Base-by-base conservation (phyloP, 2,113 vertebrate species). In the Amia ocellicauda region DNA sequence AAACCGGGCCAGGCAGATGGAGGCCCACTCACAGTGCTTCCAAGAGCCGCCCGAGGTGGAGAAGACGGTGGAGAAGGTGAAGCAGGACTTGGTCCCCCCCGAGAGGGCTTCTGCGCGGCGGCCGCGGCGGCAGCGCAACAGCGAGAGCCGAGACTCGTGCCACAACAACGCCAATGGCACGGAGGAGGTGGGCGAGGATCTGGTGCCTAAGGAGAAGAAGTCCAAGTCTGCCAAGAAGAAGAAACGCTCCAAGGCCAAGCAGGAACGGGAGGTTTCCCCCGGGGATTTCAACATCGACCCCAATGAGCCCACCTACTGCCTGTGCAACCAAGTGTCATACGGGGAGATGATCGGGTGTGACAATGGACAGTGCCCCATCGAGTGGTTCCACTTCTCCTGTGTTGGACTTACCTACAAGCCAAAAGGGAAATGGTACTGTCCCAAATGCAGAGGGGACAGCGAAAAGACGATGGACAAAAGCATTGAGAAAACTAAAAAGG, bases 391-490 rank as follows among this genome's bases (percentile, higher is more conserved):
- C 80, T 97, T 96, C 45, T 94, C 94, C 0, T 97, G 94, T 31
- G 94, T 97, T 68, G 93, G 91, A 65, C 91, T 97, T 54, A 97
- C 95, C 3, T 97, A 97, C 75, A 97, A 97, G 74, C 95, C 94
- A 55, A 97, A 97, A 82, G 95, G 95, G 61, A 96, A 94, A 67
- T 97, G 95, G 95, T 97, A 93, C 74, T 97, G 95, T 77, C 95
- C 95, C 57, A 94, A 94, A 75, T 97, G 95, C 81, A 90, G 94
- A 78, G 94, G 93, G 77, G 95, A 96, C 86, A 96, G 83, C 67
- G 95, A 97, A 89, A 97, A 96, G 84, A 97, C 95, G 0, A 97
- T 97, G 94, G 94, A 94, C 92, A 97, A 92, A 89, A 93, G 90
- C 82, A 88, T 93, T 67, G 94, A 97, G 83, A 97, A 94, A 85